A percentile compares a stretch with the other conserved stretches of the same genome.
Evolutionary conservation across 2,797 vertebrate species (phyloP).

Genomic region (Pseudomugil tenellus): DNA sequence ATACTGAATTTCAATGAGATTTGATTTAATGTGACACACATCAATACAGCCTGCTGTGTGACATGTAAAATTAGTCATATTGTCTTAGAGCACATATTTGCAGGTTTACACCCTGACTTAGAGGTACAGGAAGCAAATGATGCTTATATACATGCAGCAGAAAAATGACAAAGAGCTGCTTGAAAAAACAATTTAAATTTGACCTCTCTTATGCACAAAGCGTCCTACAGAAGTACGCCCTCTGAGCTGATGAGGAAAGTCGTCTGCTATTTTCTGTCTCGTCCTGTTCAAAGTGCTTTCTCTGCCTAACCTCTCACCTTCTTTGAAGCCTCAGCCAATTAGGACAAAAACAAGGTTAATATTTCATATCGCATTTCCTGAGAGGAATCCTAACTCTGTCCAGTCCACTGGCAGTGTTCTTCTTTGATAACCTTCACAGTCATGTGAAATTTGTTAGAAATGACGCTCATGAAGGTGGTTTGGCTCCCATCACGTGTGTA

Average conservation of each 20-base stretch:
- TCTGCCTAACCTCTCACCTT: conserved; percentile 67
- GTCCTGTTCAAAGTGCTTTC: conserved; percentile 58
- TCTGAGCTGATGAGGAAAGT: conserved; percentile 45
- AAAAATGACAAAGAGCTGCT: conserved; percentile 18
- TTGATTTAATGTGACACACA: conserved; percentile 15
- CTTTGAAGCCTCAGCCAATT: conserved; percentile 69
- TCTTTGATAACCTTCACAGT: conserved; percentile 8
- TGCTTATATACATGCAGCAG: conserved; percentile 15
- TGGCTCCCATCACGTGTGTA: conserved; percentile 14
- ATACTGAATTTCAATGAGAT: conserved; percentile 31
- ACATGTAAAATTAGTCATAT: conserved; percentile 2
- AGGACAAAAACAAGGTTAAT: conserved; percentile 76
- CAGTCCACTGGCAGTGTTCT: conserved; percentile 3
- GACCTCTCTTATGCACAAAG: conserved; percentile 32
- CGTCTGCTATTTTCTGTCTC: conserved; percentile 46
- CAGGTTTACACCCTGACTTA: not conserved
- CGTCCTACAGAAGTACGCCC: not conserved
- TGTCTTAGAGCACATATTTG: not conserved
- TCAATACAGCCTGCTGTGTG: not conserved
- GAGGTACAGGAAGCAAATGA: not conserved
- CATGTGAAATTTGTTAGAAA: conserved; percentile 29
- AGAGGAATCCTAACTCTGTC: conserved; percentile 68
- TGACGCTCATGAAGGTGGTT: conserved; percentile 37
- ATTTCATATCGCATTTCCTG: conserved; percentile 68
- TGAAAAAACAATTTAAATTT: conserved; percentile 27